Base-by-base conservation (phyloP, 2,113 vertebrate species). In the Platichthys stellatus region DNA sequence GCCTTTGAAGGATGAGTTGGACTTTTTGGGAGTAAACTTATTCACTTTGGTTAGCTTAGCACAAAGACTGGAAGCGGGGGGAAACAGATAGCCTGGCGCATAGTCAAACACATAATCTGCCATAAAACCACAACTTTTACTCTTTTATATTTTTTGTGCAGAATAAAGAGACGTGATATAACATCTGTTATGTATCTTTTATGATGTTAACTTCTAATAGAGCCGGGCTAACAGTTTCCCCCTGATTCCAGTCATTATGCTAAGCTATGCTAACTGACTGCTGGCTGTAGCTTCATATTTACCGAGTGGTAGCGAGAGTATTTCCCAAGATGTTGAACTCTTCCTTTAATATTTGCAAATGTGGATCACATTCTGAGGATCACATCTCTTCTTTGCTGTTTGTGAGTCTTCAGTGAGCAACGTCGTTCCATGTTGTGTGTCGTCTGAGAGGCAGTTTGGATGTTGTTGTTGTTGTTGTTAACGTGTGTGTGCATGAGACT, bases 361-460 rank as follows among this genome's bases (percentile, higher is more conserved):
- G 14, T 49, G 45, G 45, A 49, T 49, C 17, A 49, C 35, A 57
- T 63, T 79, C 24, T 67, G 40, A 67, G n/a, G 65, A 80, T 74
- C 18, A 35, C 43, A 69, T 45, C 73, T 63, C 47, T 3, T 63
- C 31, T 73, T 77, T 72, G 28, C 26, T 61, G 69, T 31, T 28
- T 78, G 60, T 68, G 45, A 3, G 9, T 60, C 24, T 64, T 43
- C 59, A 49, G 54, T 78, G 58, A 78, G 69, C 57, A 53, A 63
- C 40, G 61, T 21, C 45, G 51, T 81, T 24, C 49, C 0, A 5
- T 73, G 56, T 53, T n/a, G 63, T 76, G 71, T 20, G 67, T 15
- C 43, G 8, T 56, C 65, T 28, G 71, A 51, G 49, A 65, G 65
- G 74, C 53, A 63, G 57, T 64, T 47, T 54, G 59, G 58, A 56